A percentile compares a stretch with the other conserved stretches of the same genome.
These are phyloP conservation scores for Aptenodytes patagonicus DNA, from an alignment of 2,113 vertebrate species.

Conservation along the genomic window DNA sequence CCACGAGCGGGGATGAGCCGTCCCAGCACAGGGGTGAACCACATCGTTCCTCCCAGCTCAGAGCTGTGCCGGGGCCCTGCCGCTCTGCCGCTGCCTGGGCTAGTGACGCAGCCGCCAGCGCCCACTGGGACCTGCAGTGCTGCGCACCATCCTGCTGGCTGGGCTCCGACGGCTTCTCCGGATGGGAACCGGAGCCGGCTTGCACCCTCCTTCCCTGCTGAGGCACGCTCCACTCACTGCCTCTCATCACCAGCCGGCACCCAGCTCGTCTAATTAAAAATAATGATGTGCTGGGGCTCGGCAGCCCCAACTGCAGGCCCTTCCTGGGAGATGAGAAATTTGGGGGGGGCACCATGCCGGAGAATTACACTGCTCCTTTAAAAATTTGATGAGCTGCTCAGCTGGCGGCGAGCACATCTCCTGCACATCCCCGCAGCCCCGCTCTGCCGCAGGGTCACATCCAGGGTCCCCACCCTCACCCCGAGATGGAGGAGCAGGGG, in stretches of 20 bases:
- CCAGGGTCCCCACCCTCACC: neutral
- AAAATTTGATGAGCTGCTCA: neutral
- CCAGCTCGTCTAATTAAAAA: neutral
- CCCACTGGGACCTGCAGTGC: accelerated
- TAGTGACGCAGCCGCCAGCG: neutral
- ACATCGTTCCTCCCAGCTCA: neutral
- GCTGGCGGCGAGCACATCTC: accelerated
- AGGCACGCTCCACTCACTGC: accelerated
- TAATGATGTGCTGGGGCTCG: neutral
- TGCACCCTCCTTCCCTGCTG: neutral
- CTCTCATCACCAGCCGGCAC: neutral
- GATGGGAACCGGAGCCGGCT: accelerated
- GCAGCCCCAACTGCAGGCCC: neutral
- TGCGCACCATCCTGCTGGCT: neutral
- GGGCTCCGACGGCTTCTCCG: neutral
- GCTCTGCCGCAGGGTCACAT: neutral
- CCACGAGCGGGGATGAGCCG: neutral
- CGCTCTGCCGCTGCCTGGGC: neutral
- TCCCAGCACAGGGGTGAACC: neutral
- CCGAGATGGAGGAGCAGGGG: accelerated
- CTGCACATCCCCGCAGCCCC: neutral
- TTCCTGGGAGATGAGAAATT: neutral
- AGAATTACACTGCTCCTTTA: neutral
- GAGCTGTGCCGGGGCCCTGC: neutral
- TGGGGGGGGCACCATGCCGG: accelerated